phyloP scores from a whole-genome alignment of 2,888 invertebrate species.

The Tiphia femorata region DNA sequence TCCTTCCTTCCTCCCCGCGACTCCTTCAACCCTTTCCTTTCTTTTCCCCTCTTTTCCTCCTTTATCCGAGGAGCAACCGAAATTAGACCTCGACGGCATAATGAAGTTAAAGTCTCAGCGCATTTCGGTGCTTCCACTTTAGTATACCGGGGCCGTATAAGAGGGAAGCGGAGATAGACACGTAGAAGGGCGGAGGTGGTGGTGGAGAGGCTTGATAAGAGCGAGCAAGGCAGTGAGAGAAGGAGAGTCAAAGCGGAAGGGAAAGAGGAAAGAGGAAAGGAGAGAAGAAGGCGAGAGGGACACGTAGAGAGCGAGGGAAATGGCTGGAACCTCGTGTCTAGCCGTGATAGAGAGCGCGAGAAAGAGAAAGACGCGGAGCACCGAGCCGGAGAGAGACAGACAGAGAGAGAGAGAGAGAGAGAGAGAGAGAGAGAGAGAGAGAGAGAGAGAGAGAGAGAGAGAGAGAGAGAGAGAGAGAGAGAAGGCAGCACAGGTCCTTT shows the following conservation, averaged over 20 bases:
- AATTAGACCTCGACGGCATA: constrained; percentile 53
- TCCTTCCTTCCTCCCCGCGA: constrained; percentile 2
- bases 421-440: background rate
- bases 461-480: background rate
- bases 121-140: constrained; percentile 51
- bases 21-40: constrained; percentile 3
- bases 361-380: background rate
- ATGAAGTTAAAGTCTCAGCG: constrained; percentile 54
- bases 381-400: constrained; percentile 16
- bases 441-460: background rate
- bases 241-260: background rate
- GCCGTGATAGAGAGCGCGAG: background rate
- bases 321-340: background rate
- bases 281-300: background rate
- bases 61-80: constrained; percentile 24
- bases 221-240: background rate
- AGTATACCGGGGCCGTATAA: constrained; percentile 16
- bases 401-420: background rate
- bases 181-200: background rate
- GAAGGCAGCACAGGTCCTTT: constrained; percentile 16
- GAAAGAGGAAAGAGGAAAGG: constrained; percentile 11
- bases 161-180: constrained; percentile 8
- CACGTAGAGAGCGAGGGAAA: background rate
- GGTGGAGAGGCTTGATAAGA: constrained; percentile 1
- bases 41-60: background rate